These are phyloP conservation scores for Ferdinandea cuprea DNA, from an alignment of 2,888 invertebrate species.

Conservation along the genomic window DNA sequence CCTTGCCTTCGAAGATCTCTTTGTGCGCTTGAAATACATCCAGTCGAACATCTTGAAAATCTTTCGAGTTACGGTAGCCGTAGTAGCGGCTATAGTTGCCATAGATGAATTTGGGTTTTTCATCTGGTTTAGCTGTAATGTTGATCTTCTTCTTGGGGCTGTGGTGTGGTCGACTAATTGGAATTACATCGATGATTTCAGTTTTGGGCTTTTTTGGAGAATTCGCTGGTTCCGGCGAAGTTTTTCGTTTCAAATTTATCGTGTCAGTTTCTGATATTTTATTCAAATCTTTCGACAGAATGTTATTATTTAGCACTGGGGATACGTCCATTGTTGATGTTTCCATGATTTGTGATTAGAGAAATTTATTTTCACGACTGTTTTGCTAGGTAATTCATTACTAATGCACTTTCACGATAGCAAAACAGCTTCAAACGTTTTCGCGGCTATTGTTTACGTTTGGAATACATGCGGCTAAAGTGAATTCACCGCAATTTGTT, in stretches of 20 bases:
- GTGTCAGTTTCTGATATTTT: not conserved
- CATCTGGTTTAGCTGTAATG: conserved; percentile 28
- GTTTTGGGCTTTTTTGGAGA: conserved; percentile 28
- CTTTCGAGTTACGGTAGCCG: conserved; percentile 90
- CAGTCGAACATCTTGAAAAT: conserved; percentile 88
- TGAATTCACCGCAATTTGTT: conserved; percentile 15
- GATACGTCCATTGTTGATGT: conserved; percentile 5
- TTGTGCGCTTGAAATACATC: conserved; percentile 86
- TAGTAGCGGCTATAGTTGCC: conserved; percentile 87
- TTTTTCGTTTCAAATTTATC: conserved; percentile 36
- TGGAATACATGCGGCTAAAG: conserved; percentile 12
- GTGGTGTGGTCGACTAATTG: conserved; percentile 8
- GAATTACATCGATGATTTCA: not conserved
- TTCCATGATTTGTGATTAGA: not conserved
- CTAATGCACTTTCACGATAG: not conserved
- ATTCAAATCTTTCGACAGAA: not conserved
- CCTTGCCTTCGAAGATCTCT: conserved; percentile 88
- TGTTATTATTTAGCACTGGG: conserved; percentile 25
- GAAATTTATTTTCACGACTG: not conserved
- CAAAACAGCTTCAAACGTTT: conserved; percentile 31
- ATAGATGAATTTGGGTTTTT: conserved; percentile 78
- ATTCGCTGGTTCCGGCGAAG: not conserved
- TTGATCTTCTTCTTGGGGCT: conserved; percentile 49
- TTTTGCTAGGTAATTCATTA: not conserved
- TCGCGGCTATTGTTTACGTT: conserved; percentile 43